Conservation (phyloP, 2,113 vertebrate genomes). For the Halcyon malimbica region DNA sequence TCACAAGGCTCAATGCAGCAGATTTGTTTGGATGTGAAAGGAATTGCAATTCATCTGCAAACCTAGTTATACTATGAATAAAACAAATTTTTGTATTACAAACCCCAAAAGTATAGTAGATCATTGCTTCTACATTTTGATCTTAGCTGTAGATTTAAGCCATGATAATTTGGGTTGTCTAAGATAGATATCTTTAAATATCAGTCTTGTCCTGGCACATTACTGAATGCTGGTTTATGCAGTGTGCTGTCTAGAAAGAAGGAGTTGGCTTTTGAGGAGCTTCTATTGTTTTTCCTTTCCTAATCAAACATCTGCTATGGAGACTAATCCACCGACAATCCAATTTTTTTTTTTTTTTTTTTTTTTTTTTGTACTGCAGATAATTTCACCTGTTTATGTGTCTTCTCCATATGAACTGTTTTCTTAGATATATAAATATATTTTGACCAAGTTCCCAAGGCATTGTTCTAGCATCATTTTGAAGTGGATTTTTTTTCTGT, state of each 20-base stretch:
- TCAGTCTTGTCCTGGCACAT: not conserved
- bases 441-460: not conserved
- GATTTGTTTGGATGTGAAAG: constrained; percentile 1
- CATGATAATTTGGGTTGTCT: not conserved
- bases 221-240: not conserved
- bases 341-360: not conserved
- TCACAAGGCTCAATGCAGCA: not conserved
- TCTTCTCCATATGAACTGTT: not conserved
- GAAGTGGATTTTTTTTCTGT: not conserved
- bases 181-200: not conserved
- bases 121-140: not conserved
- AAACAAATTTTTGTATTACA: not conserved
- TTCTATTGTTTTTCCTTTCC: not conserved
- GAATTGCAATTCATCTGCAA: not conserved
- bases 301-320: accelerated
- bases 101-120: not conserved
- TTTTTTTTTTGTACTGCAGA: not conserved
- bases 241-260: not conserved
- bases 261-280: not conserved
- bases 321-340: not conserved
- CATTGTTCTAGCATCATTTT: not conserved
- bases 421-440: not conserved
- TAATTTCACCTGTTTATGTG: not conserved
- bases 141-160: not conserved
- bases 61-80: not conserved